Conservation (phyloP, 2,113 vertebrate genomes). For the Nesogale talazaci region DNA sequence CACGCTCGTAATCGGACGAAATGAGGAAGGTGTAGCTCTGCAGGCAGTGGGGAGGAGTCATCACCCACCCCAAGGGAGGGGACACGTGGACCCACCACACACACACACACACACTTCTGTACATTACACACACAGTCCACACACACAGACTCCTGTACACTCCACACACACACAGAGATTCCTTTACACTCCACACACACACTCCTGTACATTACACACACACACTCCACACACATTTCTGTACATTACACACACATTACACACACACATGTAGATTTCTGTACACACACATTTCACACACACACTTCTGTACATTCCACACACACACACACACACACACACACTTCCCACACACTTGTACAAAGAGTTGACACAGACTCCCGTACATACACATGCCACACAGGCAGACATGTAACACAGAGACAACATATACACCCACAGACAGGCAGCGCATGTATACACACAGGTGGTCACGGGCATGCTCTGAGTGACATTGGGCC, state of each 20-base stretch:
- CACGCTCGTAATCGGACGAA: constrained; percentile 97
- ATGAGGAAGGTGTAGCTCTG: constrained; percentile 97
- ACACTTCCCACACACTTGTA: too few species aligned
- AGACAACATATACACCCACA: neutral
- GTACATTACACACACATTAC: too few species aligned
- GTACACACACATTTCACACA: neutral
- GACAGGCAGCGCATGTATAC: neutral
- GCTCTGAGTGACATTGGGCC: too few species aligned
- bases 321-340: too few species aligned
- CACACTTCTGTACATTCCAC: neutral
- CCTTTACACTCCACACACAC: too few species aligned
- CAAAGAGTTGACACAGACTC: too few species aligned
- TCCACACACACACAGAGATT: too few species aligned
- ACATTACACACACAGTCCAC: neutral
- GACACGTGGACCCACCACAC: neutral
- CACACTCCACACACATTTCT: neutral
- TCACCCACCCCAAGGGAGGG: too few species aligned
- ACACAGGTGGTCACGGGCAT: too few species aligned
- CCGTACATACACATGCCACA: neutral
- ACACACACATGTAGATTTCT: neutral
- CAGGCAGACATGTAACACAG: neutral
- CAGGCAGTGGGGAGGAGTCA: neutral
- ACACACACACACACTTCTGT: neutral
- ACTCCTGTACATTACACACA: too few species aligned
- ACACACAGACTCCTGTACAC: neutral